These are phyloP conservation scores for Acanthosoma haemorrhoidale DNA, from an alignment of 2,888 invertebrate species.

Conservation along the genomic window DNA sequence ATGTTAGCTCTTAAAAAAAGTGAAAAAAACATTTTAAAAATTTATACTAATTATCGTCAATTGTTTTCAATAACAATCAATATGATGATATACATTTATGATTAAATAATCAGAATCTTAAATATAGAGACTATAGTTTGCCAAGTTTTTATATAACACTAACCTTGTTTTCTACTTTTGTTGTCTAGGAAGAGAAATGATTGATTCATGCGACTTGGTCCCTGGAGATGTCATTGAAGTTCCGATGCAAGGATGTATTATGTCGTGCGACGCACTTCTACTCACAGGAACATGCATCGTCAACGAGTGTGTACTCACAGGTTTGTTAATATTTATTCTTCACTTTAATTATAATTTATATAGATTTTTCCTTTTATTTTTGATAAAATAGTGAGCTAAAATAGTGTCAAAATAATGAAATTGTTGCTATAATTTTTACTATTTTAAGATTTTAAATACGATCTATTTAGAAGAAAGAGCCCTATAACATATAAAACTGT, in stretches of 20 bases:
- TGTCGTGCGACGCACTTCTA: slow-evolving; percentile 79
- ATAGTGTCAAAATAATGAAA: too few relatives aligned
- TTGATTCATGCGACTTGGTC: slow-evolving; percentile 62
- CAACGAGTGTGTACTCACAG: slow-evolving; percentile 90
- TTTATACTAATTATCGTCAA: too few relatives aligned
- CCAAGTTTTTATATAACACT: neutral
- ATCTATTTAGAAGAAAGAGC: too few relatives aligned
- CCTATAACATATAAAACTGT: too few relatives aligned
- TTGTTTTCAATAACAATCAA: neutral
- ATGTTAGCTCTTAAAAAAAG: too few relatives aligned
- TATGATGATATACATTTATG: neutral
- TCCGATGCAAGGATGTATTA: slow-evolving; percentile 69
- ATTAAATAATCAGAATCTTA: too few relatives aligned
- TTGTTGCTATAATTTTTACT: too few relatives aligned
- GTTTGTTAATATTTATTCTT: slow-evolving; percentile 47
- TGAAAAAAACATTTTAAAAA: too few relatives aligned
- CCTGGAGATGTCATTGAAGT: slow-evolving; percentile 81
- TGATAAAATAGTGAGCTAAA: too few relatives aligned
- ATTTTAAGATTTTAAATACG: too few relatives aligned
- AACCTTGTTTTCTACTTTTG: neutral
- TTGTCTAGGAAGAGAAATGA: slow-evolving; percentile 44
- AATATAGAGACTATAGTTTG: neutral
- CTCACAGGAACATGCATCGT: slow-evolving; percentile 83
- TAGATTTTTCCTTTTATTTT: too few relatives aligned
- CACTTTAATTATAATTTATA: neutral